Evolutionary conservation across 2,113 vertebrate genomes (phyloP).

Genomic region (Penelope pileata): DNA sequence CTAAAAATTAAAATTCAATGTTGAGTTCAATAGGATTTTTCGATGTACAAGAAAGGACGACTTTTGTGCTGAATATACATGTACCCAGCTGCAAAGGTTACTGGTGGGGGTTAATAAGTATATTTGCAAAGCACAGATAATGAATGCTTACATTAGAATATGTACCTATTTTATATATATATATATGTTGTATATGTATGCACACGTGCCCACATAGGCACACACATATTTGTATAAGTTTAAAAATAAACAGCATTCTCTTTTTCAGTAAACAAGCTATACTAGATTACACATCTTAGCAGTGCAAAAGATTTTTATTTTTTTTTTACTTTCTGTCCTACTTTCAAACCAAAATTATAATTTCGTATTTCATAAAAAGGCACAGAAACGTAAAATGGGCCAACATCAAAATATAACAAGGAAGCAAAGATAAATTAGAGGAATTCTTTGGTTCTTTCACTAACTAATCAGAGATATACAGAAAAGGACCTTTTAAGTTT

Average conservation of each 20-base stretch:
- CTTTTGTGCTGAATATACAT: not conserved
- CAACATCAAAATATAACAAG: slow-evolving; percentile 82
- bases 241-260: not conserved
- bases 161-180: not conserved
- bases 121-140: slow-evolving; percentile 19
- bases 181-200: not conserved
- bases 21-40: not conserved
- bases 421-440: slow-evolving; percentile 81
- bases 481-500: slow-evolving; percentile 88
- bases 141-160: slow-evolving; percentile 14
- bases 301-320: slow-evolving; percentile 31
- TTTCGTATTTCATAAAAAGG: slow-evolving; percentile 78
- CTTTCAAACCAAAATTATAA: slow-evolving; percentile 76
- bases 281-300: slow-evolving; percentile 29
- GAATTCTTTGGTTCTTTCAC: slow-evolving; percentile 83
- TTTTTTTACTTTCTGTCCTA: slow-evolving; percentile 54
- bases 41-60: not conserved
- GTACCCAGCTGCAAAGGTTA: slow-evolving; percentile 39
- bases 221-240: not conserved
- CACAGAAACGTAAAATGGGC: slow-evolving; percentile 76
- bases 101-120: slow-evolving; percentile 31
- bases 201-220: not conserved
- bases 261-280: slow-evolving; percentile 59
- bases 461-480: slow-evolving; percentile 85
- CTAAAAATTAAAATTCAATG: slow-evolving; percentile 26